Base-by-base conservation (phyloP, 2,797 vertebrate genomes). In the Mastacembelus armatus region DNA sequence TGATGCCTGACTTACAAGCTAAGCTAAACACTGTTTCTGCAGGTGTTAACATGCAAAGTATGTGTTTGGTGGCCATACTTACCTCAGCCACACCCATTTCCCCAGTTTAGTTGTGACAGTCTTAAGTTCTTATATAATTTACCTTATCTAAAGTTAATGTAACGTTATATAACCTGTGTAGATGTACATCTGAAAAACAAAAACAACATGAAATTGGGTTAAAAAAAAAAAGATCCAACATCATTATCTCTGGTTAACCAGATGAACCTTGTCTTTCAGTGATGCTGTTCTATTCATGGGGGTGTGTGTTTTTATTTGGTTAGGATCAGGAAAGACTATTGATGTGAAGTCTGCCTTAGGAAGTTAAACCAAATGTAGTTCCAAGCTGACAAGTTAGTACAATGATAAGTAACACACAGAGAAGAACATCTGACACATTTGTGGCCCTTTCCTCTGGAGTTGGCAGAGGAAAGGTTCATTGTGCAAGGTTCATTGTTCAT, bases 331-430 rank as follows among this genome's bases (percentile, higher is more conserved):
- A 26, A 42, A 45, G 9, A 44, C 5, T 60, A 60, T 55, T 61
- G 49, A 48, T 66, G 56, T 66, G 33, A 32, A 70, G 14, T 50
- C 36, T 55, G 81, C 81, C 80, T 62, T 1, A 4, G 80, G 72
- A 59, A 74, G 71, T 30, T 7, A 66, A 74, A 66, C 63, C 43
- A 71, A 74, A 83, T 72, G 64, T 77, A 77, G 63, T 76, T 69
- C 35, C 30, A 59, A 14, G 7, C 40, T 50, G 54, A 38, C 16
- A 10, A 33, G 30, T 35, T 33, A 40, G 56, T 26, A 42, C 32
- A 27, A 27, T 66, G 54, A 66, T 52, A 72, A 32, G 38, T 24
- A 43, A 45, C 2, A 22, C 36, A 43, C 51, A 61, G 40, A 16
- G 21, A 42, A 45, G 40, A 51, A 11, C 49, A 61, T 70, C 44